These are phyloP conservation scores for Suncus etruscus DNA, from an alignment of 2,113 vertebrate species.

Conservation along the genomic window DNA sequence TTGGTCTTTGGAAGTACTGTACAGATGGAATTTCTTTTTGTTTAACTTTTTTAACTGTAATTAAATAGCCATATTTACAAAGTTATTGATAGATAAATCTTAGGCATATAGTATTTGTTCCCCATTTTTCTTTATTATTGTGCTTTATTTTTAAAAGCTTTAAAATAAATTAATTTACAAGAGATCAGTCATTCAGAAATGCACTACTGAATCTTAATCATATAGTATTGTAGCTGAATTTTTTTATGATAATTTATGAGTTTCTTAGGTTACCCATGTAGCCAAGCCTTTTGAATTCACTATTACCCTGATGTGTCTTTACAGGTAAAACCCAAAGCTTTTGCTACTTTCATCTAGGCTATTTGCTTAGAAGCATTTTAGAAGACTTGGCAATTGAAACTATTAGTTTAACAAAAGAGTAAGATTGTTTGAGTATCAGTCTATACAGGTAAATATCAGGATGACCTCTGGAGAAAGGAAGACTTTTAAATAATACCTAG, in stretches of 20 bases:
- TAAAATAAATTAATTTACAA: neutral
- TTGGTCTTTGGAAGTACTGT: neutral
- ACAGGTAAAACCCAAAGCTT: neutral
- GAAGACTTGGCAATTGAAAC: neutral
- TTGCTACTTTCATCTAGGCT: neutral
- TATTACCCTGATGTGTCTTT: neutral
- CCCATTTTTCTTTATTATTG: constrained; percentile 24
- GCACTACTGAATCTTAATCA: neutral
- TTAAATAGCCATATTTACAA: too few relatives aligned
- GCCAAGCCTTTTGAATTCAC: neutral
- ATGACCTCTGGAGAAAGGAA: neutral
- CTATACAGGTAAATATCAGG: neutral
- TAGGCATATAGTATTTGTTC: neutral
- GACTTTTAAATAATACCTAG: neutral
- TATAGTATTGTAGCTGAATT: neutral
- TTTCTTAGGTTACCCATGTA: neutral
- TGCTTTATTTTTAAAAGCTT: neutral
- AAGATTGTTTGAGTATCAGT: neutral
- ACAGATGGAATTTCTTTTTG: neutral
- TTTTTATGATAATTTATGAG: neutral
- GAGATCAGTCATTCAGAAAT: neutral
- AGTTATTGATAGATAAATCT: too few relatives aligned
- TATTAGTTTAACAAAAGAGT: neutral
- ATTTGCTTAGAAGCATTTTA: constrained; percentile 2
- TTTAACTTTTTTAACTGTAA: too few relatives aligned